Evolutionary conservation across 2,888 invertebrate genomes (phyloP), one percentile per base, ranked within the genome.

Genomic region (Dolichopus griseipennis): DNA sequence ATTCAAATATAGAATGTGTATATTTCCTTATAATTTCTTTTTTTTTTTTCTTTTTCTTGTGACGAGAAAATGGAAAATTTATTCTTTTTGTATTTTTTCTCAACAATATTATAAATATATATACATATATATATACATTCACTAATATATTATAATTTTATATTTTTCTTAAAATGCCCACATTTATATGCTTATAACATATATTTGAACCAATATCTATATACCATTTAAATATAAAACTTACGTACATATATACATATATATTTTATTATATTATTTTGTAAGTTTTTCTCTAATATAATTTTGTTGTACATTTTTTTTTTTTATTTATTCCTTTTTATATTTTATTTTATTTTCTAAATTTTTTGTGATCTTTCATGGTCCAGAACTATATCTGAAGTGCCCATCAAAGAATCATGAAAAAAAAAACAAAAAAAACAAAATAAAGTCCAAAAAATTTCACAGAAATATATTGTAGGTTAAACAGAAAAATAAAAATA

Each of bases 171-270:
- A 52, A 52, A 52, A 52, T 52, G 52, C 18, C 18, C 52, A 52
- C 52, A 52, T 52, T 52, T 52, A 52, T 52, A 52, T 52, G 52
- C 52, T 52, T 52, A n/a, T n/a, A 52, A 52, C 52, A 52, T 52
- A 52, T 52, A 52, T 18, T 52, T 52, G 52, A 18, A 52, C 52
- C 52, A 52, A 52, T 7, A 52, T 52, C 52, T 18, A 52, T 7
- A 52, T 52, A 52, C 52, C 18, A 52, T 52, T 52, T 52, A 52
- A 18, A 18, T n/a, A n/a, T n/a, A n/a, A n/a, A n/a, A n/a, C n/a
- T n/a, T n/a, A n/a, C n/a, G n/a, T n/a, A n/a, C n/a, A n/a, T n/a
- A n/a, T n/a, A n/a, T n/a, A n/a, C n/a, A n/a, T n/a, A n/a, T n/a
- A n/a, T 52, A 18, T 52, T 27, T 52, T 52, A 18, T 52, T 52